Evolutionary conservation across 2,113 vertebrate genomes (phyloP).

Genomic region (Morone chrysops): DNA sequence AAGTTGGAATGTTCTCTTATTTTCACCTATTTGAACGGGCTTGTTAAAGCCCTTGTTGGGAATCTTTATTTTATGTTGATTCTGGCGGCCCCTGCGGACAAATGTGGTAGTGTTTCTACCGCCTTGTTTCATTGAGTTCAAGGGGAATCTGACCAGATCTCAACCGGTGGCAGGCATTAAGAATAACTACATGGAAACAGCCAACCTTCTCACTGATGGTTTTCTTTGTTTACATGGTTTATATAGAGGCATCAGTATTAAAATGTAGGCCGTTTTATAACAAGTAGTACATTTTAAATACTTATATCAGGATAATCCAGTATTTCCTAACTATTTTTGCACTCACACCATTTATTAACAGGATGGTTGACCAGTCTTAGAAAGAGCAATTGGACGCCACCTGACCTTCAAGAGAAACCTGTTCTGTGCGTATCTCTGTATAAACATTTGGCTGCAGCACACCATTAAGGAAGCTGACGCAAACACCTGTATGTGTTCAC

Average conservation of each 20-base stretch:
- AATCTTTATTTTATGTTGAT: too few relatives aligned
- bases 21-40: neutral
- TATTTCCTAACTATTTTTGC: neutral
- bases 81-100: too few relatives aligned
- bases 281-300: neutral
- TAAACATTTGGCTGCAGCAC: slow-evolving; percentile 2
- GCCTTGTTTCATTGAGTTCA: too few relatives aligned
- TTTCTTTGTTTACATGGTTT: too few relatives aligned
- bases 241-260: too few relatives aligned
- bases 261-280: too few relatives aligned
- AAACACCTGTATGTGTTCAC: slow-evolving; percentile 6
- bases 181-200: too few relatives aligned
- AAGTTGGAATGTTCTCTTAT: neutral
- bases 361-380: neutral
- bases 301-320: neutral
- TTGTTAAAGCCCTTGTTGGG: too few relatives aligned
- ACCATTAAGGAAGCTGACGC: neutral
- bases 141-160: too few relatives aligned
- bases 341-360: neutral
- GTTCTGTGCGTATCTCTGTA: neutral
- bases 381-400: neutral
- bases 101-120: too few relatives aligned
- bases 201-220: too few relatives aligned
- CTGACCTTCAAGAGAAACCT: slow-evolving; percentile 20
- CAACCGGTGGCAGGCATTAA: too few relatives aligned